Conservation (phyloP, 2,797 vertebrate species). For the Acestrorhynchus altus region DNA sequence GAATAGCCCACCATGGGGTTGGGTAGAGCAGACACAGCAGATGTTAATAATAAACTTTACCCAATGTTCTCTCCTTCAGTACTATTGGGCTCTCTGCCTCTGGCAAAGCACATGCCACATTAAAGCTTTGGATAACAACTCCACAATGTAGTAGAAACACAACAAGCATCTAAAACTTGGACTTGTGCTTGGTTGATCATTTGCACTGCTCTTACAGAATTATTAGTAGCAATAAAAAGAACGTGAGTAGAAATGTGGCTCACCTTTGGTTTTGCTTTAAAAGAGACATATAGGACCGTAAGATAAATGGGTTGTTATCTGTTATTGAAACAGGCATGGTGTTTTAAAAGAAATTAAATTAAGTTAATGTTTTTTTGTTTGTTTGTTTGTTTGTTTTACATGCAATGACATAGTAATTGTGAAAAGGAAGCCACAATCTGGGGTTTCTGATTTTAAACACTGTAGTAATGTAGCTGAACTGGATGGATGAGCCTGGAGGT, state of each 20-base stretch:
- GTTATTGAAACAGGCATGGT: background rate
- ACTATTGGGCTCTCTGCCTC: slow-evolving; percentile 58
- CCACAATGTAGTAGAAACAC: slow-evolving; percentile 4
- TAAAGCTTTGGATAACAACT: background rate
- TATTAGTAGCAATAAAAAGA: no score
- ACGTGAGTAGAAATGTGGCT: background rate
- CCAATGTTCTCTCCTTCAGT: slow-evolving; percentile 57
- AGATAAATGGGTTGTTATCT: background rate
- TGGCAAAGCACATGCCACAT: background rate
- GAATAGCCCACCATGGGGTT: slow-evolving; percentile 74
- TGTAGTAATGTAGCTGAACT: background rate
- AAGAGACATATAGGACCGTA: background rate
- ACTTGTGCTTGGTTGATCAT: background rate
- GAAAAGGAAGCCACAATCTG: background rate
- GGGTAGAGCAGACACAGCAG: slow-evolving; percentile 69
- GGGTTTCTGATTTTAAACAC: background rate
- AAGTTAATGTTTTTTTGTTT: background rate
- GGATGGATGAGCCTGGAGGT: no score
- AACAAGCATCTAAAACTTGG: background rate
- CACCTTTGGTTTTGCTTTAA: no score
- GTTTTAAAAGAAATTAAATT: background rate
- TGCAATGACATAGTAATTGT: background rate
- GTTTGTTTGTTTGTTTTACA: background rate
- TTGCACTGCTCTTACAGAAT: background rate
- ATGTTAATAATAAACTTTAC: slow-evolving; percentile 73